Conservation (phyloP, 2,113 vertebrate species). For the Paracanthobrama guichenoti region DNA sequence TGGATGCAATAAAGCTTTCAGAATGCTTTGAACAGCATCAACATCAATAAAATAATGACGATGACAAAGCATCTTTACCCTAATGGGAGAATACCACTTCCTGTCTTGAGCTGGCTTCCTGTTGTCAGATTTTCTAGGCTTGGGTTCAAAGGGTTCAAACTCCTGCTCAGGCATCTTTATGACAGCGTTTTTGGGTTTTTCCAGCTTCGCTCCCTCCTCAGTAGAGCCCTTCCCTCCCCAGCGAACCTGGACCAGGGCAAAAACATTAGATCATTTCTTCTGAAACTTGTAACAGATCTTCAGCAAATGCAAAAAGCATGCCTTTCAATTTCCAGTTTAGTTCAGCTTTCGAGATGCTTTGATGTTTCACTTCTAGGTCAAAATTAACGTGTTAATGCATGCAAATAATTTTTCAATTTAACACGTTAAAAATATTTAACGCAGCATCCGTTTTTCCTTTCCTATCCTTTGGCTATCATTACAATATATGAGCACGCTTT, state of each 20-base stretch:
- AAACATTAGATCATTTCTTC: neutral
- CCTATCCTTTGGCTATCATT: too few species aligned
- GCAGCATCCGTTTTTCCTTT: too few species aligned
- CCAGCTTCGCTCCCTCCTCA: slow-evolving; percentile 90
- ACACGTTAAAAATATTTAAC: too few species aligned
- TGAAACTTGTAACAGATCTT: neutral
- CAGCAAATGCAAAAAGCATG: neutral
- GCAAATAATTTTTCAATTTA: too few species aligned
- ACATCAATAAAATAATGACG: neutral
- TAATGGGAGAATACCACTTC: slow-evolving; percentile 91
- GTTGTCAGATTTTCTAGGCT: slow-evolving; percentile 79
- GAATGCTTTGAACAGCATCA: neutral
- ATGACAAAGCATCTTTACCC: slow-evolving; percentile 62
- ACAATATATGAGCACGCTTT: too few species aligned
- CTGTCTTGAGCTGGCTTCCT: slow-evolving; percentile 77
- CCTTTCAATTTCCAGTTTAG: neutral
- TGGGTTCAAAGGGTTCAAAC: slow-evolving; percentile 87
- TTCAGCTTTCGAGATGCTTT: neutral
- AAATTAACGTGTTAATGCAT: too few species aligned
- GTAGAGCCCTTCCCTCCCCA: slow-evolving; percentile 93
- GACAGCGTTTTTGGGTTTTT: slow-evolving; percentile 91
- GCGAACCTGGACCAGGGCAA: slow-evolving; percentile 75
- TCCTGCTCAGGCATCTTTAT: slow-evolving; percentile 92
- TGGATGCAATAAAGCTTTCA: neutral
- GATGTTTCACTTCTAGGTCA: neutral